A percentile compares a stretch with the other conserved stretches of the same genome.
Evolutionary conservation across 2,113 vertebrate species (phyloP).

Genomic region (Phalacrocorax pelagicus): DNA sequence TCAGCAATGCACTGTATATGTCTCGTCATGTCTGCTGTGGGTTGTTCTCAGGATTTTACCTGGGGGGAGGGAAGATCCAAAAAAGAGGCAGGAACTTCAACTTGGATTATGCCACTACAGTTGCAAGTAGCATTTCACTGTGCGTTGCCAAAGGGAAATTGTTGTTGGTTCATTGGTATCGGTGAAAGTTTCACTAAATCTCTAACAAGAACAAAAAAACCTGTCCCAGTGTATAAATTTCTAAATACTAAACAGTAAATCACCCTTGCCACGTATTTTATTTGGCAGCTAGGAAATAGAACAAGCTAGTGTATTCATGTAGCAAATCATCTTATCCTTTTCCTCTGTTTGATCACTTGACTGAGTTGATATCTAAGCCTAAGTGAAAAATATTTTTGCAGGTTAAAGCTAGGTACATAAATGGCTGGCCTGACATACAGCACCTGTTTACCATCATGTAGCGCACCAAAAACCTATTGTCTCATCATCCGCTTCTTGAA

Average conservation of each 20-base stretch:
- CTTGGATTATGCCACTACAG: slow-evolving; percentile 47
- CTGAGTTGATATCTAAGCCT: background rate
- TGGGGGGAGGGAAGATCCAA: slow-evolving; percentile 67
- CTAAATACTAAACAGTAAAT: background rate
- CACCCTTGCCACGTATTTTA: background rate
- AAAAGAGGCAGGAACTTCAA: slow-evolving; percentile 59
- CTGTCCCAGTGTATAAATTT: background rate
- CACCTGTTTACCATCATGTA: background rate
- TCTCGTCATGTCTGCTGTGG: slow-evolving; percentile 65
- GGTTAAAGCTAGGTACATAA: background rate
- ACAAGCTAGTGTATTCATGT: background rate
- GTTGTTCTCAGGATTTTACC: slow-evolving; percentile 63
- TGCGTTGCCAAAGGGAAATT: slow-evolving; percentile 64
- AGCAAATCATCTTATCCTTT: background rate
- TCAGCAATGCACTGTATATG: slow-evolving; percentile 47
- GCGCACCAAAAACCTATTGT: background rate
- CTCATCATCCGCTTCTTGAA: background rate
- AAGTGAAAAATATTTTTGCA: background rate
- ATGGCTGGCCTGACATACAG: background rate
- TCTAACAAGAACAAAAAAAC: background rate
- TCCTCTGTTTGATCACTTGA: background rate
- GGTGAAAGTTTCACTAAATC: slow-evolving; percentile 64
- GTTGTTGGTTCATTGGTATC: slow-evolving; percentile 61
- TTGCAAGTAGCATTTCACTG: slow-evolving; percentile 46
- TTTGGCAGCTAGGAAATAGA: background rate